Conservation (phyloP, 1,140 invertebrate species). For the Pachyrhynchus sulphureomaculatus region DNA sequence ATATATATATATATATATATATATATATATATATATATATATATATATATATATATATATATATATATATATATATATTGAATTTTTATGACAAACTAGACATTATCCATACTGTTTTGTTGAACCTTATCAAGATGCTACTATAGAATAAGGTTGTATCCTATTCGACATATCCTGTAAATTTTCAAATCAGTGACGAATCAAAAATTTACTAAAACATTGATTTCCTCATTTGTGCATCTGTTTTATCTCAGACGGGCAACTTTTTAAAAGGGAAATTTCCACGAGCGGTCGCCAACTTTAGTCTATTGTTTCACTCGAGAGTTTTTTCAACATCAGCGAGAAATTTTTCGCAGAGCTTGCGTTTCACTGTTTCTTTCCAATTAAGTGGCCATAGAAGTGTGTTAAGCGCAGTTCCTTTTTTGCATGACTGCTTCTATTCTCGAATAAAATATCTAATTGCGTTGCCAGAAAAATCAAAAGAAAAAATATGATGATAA, state of each 20-base stretch:
- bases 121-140: too few species aligned
- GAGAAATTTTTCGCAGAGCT: constrained; percentile 29
- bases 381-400: constrained; percentile 30
- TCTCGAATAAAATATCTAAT: constrained; percentile 14
- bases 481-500: too few species aligned
- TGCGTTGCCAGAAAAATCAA: constrained; percentile 12
- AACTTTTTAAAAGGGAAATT: constrained; percentile 20
- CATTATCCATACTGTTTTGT: too few species aligned
- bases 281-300: constrained; percentile 16
- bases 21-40: too few species aligned
- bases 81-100: too few species aligned
- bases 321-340: constrained; percentile 30
- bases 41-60: too few species aligned
- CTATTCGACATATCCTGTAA: too few species aligned
- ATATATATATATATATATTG: too few species aligned
- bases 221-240: constrained; percentile 18
- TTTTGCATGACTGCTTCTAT: constrained; percentile 1
- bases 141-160: too few species aligned
- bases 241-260: constrained; percentile 16
- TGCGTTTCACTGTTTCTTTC: constrained; percentile 27
- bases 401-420: constrained; percentile 18
- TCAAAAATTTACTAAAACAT: too few species aligned
- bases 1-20: too few species aligned
- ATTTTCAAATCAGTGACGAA: too few species aligned
- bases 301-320: constrained; percentile 24